phyloP scores from a whole-genome alignment of 2,797 vertebrate genomes.

The Notolepis coatsorum region DNA sequence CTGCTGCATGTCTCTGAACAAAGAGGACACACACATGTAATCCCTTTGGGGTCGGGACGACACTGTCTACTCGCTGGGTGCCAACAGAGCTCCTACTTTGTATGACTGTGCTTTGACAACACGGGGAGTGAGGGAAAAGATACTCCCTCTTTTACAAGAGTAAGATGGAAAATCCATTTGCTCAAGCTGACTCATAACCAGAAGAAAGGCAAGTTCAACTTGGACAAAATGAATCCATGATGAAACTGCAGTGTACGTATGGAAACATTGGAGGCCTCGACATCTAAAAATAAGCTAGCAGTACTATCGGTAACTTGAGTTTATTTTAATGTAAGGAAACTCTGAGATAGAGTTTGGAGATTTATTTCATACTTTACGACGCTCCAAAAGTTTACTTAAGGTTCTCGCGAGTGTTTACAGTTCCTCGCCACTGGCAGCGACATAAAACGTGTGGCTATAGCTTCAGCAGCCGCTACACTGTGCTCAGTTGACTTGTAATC shows the following conservation, averaged over 20 bases:
- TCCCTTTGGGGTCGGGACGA: conserved; percentile 68
- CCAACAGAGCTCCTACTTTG: conserved; percentile 66
- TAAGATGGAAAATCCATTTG: conserved; percentile 79
- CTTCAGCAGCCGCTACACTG: too few species aligned
- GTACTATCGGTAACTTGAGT: too few species aligned
- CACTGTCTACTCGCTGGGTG: conserved; percentile 66
- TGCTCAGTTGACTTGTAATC: too few species aligned
- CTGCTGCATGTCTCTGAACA: conserved; percentile 68
- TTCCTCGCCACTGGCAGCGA: too few species aligned
- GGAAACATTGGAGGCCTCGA: conserved; percentile 62
- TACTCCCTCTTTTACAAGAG: conserved; percentile 68
- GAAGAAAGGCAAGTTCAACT: conserved; percentile 52
- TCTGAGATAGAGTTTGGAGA: too few species aligned
- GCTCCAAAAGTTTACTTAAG: too few species aligned
- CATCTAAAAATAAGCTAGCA: conserved; percentile 25
- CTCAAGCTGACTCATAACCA: conserved; percentile 72
- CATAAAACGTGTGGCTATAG: too few species aligned
- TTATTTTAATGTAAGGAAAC: too few species aligned
- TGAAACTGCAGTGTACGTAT: conserved; percentile 57
- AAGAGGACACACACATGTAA: conserved; percentile 75
- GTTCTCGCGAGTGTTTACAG: too few species aligned
- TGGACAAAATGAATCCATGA: conserved; percentile 59
- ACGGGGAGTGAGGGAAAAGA: conserved; percentile 63
- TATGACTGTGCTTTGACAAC: conserved; percentile 68
- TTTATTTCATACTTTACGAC: too few species aligned